phyloP scores from a whole-genome alignment of 2,797 vertebrate species.

The Decapterus maruadsi region DNA sequence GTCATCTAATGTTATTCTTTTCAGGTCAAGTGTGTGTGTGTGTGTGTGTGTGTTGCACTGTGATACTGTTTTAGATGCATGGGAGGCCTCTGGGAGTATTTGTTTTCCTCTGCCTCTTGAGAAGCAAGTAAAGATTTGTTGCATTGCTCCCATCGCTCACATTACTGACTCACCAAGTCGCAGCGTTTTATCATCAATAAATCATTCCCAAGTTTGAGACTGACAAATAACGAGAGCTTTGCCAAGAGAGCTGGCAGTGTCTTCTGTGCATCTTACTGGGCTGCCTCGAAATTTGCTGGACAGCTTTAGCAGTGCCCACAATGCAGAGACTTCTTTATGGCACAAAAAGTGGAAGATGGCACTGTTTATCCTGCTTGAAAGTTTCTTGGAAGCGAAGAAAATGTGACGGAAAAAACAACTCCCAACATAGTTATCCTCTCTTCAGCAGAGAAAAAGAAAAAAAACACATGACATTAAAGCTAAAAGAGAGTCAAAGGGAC shows the following conservation, averaged over 20 bases:
- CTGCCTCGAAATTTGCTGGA: constrained; percentile 37
- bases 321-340: constrained; percentile 33
- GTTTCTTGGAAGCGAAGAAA: constrained; percentile 46
- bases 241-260: constrained; percentile 51
- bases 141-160: constrained; percentile 17
- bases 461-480: constrained; percentile 16
- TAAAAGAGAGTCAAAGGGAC: constrained; percentile 13
- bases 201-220: constrained; percentile 35
- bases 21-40: background rate
- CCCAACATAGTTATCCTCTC: constrained; percentile 41
- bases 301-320: constrained; percentile 40
- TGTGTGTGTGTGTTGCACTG: no score
- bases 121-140: constrained; percentile 5
- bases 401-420: constrained; percentile 31
- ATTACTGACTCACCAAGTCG: constrained; percentile 38
- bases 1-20: background rate
- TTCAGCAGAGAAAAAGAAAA: constrained; percentile 17
- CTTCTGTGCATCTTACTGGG: constrained; percentile 24
- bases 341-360: constrained; percentile 49
- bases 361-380: constrained; percentile 34
- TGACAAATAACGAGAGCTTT: constrained; percentile 22
- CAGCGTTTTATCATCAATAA: constrained; percentile 36
- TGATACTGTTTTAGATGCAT: constrained; percentile 22
- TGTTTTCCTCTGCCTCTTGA: constrained; percentile 9
- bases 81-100: constrained; percentile 8